phyloP scores from a whole-genome alignment of 1,140 invertebrate species.

The Ephestia elutella region DNA sequence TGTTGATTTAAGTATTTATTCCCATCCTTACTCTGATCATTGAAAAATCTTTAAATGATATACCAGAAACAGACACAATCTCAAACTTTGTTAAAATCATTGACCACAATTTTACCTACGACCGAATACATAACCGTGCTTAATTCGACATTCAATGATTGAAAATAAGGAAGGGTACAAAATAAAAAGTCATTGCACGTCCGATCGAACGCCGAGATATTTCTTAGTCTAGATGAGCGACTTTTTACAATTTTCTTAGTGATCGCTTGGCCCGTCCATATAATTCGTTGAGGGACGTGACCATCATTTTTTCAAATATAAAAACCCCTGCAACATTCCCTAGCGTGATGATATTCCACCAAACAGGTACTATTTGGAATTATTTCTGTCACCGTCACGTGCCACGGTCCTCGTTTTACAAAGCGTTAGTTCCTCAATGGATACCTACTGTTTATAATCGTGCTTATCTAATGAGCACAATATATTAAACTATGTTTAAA shows the following conservation, averaged over 20 bases:
- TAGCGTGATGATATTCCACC: conserved; percentile 54
- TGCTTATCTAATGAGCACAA: neutral
- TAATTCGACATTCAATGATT: conserved; percentile 35
- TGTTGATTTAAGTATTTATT: no score
- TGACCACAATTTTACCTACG: neutral
- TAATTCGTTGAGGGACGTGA: conserved; percentile 67
- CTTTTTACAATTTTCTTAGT: conserved; percentile 51
- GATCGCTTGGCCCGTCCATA: conserved; percentile 49
- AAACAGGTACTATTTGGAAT: conserved; percentile 55
- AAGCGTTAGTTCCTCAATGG: neutral
- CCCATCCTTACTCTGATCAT: no score
- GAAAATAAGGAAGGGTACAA: conserved; percentile 31
- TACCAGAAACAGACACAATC: no score
- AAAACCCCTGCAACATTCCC: conserved; percentile 22
- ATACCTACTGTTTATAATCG: neutral
- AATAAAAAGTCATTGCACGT: conserved; percentile 53
- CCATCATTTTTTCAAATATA: conserved; percentile 54
- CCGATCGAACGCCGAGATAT: conserved; percentile 41
- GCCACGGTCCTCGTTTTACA: conserved; percentile 9
- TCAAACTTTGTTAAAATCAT: neutral
- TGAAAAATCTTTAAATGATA: no score
- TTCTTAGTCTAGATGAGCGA: conserved; percentile 51
- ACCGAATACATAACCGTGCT: conserved; percentile 22
- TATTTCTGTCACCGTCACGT: conserved; percentile 43
- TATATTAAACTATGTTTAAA: neutral